These are phyloP conservation scores for Anguilla megastoma DNA, from an alignment of 2,797 vertebrate species.

Conservation along the genomic window DNA sequence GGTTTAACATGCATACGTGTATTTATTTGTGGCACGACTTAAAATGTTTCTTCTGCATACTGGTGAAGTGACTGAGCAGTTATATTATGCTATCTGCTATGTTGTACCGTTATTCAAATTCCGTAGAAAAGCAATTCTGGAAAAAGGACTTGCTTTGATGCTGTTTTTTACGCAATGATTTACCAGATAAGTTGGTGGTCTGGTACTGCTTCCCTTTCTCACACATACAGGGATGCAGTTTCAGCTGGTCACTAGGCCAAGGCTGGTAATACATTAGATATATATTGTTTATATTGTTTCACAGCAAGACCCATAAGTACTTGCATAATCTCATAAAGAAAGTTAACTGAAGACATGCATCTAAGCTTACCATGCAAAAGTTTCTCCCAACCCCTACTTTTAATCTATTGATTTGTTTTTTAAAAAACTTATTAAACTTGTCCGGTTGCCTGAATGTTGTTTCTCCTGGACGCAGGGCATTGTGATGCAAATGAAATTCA, in stretches of 20 bases:
- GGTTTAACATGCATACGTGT: no score
- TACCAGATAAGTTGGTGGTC: no score
- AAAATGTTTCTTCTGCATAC: no score
- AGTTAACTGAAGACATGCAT: not conserved
- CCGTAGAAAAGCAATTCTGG: no score
- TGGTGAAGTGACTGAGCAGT: no score
- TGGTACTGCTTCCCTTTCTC: conserved; percentile 21
- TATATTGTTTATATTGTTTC: not conserved
- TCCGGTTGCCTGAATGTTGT: conserved; percentile 43
- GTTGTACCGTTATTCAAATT: no score
- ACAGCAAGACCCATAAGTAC: not conserved
- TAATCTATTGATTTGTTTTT: not conserved
- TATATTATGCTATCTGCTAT: no score
- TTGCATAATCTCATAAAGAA: not conserved
- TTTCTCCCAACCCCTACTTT: not conserved
- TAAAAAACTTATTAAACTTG: not conserved
- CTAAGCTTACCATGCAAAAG: not conserved
- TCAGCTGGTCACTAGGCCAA: not conserved
- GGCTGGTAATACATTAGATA: not conserved
- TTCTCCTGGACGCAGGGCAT: conserved; percentile 48
- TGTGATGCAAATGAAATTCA: conserved; percentile 70
- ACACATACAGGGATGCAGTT: not conserved
- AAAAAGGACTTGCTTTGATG: no score
- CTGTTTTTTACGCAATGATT: no score
- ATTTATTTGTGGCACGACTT: no score